Evolutionary conservation across 2,888 invertebrate genomes (phyloP).

Genomic region (Mesodorylaimus sp.): DNA sequence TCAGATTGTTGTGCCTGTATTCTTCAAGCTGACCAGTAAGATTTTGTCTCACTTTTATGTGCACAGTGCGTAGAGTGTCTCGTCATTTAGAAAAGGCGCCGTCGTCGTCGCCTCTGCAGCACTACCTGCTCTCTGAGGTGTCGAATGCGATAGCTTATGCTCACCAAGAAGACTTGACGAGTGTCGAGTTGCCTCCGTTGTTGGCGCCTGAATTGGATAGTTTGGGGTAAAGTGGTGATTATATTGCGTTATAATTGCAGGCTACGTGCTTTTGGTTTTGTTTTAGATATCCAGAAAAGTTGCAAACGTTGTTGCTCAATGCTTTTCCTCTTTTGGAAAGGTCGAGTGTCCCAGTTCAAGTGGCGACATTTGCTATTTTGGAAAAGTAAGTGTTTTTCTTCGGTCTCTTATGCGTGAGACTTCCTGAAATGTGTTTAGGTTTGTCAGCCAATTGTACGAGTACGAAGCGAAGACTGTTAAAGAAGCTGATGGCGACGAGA

Average conservation of each 20-base stretch:
- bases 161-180: not conserved
- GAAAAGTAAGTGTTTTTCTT: not conserved
- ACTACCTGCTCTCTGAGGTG: no score
- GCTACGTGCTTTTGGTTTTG: no score
- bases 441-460: no score
- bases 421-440: no score
- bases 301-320: not conserved
- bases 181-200: not conserved
- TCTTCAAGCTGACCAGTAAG: constrained; percentile 4
- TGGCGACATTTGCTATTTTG: not conserved
- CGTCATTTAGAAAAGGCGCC: no score
- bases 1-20: constrained; percentile 23
- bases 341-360: not conserved
- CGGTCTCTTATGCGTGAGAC: no score
- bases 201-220: not conserved
- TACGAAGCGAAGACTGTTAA: no score
- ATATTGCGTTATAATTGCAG: no score
- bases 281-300: not conserved
- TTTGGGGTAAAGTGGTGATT: not conserved
- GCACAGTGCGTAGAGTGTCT: no score
- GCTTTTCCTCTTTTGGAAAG: not conserved
- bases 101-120: no score
- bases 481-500: no score
- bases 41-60: no score
- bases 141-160: not conserved